These are phyloP conservation scores for Aphelenchoides bicaudatus DNA, from an alignment of 2,888 invertebrate species.

Conservation along the genomic window DNA sequence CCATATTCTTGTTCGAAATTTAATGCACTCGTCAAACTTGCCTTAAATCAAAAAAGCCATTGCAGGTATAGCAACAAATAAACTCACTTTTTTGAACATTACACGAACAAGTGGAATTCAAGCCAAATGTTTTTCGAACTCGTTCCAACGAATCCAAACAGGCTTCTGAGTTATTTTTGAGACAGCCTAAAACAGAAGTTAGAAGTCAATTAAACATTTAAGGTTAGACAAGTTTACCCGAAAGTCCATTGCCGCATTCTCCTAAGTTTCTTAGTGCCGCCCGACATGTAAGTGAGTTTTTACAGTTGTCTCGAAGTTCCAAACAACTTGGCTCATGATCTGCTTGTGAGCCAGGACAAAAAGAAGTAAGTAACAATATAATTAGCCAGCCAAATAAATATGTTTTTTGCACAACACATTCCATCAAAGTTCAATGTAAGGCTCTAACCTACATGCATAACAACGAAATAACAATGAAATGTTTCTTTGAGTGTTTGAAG, in stretches of 20 bases:
- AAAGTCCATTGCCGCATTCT: neutral
- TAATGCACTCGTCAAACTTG: constrained; percentile 7
- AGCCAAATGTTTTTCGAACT: constrained; percentile 20
- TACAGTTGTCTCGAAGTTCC: neutral
- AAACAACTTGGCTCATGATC: no score
- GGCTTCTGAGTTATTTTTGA: constrained; percentile 19
- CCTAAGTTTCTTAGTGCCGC: neutral
- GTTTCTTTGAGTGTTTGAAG: no score
- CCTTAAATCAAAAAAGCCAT: neutral
- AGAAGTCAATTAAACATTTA: neutral
- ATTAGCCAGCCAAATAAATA: no score
- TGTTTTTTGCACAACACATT: no score
- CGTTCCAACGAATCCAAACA: constrained; percentile 18
- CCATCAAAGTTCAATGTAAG: no score
- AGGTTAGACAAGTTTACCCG: no score
- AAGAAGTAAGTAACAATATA: no score
- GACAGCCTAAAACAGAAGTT: constrained; percentile 17
- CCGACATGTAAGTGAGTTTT: neutral
- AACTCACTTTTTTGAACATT: neutral
- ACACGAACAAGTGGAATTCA: neutral
- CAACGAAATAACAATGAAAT: no score
- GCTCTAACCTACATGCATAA: no score
- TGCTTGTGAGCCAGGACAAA: no score
- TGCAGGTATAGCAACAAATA: neutral
- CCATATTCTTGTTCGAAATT: neutral